Base-by-base conservation (phyloP, 2,113 vertebrate genomes). In the Tragelaphus strepsiceros region DNA sequence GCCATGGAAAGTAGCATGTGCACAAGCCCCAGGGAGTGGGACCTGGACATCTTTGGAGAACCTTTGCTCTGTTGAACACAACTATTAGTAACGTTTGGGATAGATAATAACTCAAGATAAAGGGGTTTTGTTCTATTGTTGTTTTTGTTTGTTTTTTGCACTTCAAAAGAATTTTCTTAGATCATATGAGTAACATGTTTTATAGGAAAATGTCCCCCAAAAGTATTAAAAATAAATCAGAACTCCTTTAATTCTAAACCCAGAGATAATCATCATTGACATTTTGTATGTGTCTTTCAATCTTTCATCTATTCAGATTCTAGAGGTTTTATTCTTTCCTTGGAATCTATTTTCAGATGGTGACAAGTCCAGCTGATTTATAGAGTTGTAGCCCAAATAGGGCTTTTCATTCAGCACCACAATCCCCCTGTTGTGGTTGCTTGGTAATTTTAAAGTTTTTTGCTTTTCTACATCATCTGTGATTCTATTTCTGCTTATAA, bases 161-260 rank as follows among this genome's bases (percentile, higher is more conserved):
- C 22, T 90, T 94, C 24, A 46, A 58, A 62, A 62, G 30, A 62
- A 28, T 6, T 28, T 28, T 78, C 16, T 97, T 59, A 86, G 78
- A 11, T 7, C 28, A 59, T 16, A 6, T 28, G n/a, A 82, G 46
- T 35, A 90, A 90, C 7, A 74, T 58, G 58, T 80, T 67, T 84
- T 39, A 2, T 80, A 80, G 92, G 88, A 84, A 93, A 88, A 64
- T 56, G 28, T 5, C 46, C 49, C 28, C 64, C 49, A 39, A 54
- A 1, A 26, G 53, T 81, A 86, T 91, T 64, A 90, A 95, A 97
- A 96, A 64, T 43, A 87, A 95, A 89, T 35, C 67, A 74, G 39
- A 96, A 94, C 43, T 67, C 80, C 67, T 95, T 89, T 74, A 15
- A 92, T 51, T 32, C 53, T n/a, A 94, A 82, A n/a, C 39, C 49